Percentiles rank a stretch among this genome's conserved stretches.
phyloP scores from a whole-genome alignment of 2,797 vertebrate species.

The Tiaroga cobitis region DNA sequence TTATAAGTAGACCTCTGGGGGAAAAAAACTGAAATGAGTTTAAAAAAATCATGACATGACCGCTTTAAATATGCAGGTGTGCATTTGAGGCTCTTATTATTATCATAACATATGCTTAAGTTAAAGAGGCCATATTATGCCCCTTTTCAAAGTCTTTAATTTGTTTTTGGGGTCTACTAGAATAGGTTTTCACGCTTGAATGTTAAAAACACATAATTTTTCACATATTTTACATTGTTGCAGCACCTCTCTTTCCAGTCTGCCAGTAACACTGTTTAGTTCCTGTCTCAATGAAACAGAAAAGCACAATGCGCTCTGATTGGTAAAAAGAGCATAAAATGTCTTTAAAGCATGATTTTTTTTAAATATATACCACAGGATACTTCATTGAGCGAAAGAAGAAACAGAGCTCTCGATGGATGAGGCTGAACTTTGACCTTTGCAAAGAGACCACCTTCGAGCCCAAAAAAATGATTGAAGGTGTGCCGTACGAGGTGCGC shows the following conservation, averaged over 20 bases:
- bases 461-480: constrained; percentile 99
- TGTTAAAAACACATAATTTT: not conserved
- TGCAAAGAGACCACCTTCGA: constrained; percentile 94
- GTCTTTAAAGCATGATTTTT: not conserved
- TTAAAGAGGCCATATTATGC: not conserved
- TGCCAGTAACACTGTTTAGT: not conserved
- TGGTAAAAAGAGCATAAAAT: not conserved
- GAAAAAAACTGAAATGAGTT: not conserved
- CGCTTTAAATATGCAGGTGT: not conserved
- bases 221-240: not conserved
- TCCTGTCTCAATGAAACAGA: not conserved
- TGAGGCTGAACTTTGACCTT: constrained; percentile 97
- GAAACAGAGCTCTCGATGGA: constrained; percentile 99
- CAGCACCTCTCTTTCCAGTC: not conserved
- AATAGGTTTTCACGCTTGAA: not conserved
- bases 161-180: not conserved
- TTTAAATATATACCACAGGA: constrained; percentile 71
- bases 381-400: constrained; percentile 98
- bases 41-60: not conserved
- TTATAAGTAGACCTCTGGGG: not conserved
- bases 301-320: not conserved
- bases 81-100: not conserved
- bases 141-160: not conserved
- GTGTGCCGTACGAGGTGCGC: constrained; percentile 95
- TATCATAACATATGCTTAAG: not conserved